phyloP scores from a whole-genome alignment of 2,797 vertebrate genomes.

The Xenopus petersii region DNA sequence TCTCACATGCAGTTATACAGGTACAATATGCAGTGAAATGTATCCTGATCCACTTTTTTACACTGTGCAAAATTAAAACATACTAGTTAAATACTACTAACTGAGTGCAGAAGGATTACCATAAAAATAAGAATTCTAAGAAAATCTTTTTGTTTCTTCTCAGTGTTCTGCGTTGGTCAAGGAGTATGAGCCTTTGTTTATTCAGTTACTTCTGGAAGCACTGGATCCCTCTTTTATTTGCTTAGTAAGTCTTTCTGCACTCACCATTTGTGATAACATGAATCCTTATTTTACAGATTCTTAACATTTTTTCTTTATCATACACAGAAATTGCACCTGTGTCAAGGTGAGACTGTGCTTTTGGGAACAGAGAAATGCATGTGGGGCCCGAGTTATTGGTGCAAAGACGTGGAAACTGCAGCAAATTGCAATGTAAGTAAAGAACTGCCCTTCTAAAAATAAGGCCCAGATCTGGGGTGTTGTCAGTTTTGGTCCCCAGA shows the following conservation, averaged over 20 bases:
- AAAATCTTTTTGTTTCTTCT: conserved; percentile 28
- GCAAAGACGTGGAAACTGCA: conserved; percentile 87
- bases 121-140: too few relatives aligned
- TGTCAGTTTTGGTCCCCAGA: too few relatives aligned
- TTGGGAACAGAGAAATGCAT: conserved; percentile 85
- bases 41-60: too few relatives aligned
- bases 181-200: conserved; percentile 80
- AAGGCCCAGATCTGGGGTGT: too few relatives aligned
- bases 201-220: conserved; percentile 82
- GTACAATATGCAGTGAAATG: too few relatives aligned
- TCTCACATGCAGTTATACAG: too few relatives aligned
- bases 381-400: conserved; percentile 94
- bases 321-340: conserved; percentile 82
- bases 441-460: too few relatives aligned
- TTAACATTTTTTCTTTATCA: neutral
- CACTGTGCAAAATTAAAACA: too few relatives aligned
- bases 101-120: too few relatives aligned
- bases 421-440: conserved; percentile 82
- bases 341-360: conserved; percentile 65
- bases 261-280: neutral
- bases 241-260: conserved; percentile 67
- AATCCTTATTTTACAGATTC: neutral
- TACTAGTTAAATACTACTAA: too few relatives aligned
- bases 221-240: conserved; percentile 90
- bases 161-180: conserved; percentile 86